phyloP scores from a whole-genome alignment of 2,113 vertebrate genomes.

The Chloroceryle aenea region DNA sequence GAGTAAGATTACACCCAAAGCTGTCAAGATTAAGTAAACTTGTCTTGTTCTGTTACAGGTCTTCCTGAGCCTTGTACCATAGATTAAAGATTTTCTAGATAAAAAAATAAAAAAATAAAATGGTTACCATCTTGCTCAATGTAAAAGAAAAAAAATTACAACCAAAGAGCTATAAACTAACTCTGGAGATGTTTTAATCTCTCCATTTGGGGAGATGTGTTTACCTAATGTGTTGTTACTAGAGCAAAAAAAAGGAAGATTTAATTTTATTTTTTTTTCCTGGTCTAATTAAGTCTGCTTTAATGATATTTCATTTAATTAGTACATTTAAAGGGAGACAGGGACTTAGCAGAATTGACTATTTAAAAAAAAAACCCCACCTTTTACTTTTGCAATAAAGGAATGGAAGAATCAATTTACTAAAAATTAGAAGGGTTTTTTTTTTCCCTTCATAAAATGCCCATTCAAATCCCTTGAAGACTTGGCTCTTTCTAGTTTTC shows the following conservation, averaged over 20 bases:
- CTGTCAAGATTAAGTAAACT: slow-evolving; percentile 91
- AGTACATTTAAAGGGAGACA: slow-evolving; percentile 12
- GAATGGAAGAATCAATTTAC: slow-evolving; percentile 3
- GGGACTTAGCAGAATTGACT: background rate
- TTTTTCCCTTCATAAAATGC: background rate
- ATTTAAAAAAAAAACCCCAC: too few relatives aligned
- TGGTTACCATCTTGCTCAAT: slow-evolving; percentile 77
- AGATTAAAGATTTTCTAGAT: slow-evolving; percentile 84
- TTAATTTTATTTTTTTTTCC: background rate
- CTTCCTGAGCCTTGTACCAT: slow-evolving; percentile 83
- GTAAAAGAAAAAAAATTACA: slow-evolving; percentile 65
- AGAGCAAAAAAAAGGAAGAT: background rate
- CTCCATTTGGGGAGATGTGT: slow-evolving; percentile 36
- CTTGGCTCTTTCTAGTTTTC: background rate
- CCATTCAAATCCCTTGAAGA: slow-evolving; percentile 47
- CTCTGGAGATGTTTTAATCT: slow-evolving; percentile 64
- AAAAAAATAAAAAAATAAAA: slow-evolving; percentile 67
- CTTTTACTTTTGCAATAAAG: slow-evolving; percentile 15
- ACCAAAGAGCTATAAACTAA: slow-evolving; percentile 62
- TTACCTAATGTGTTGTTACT: slow-evolving; percentile 60
- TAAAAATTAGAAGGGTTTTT: slow-evolving; percentile 5
- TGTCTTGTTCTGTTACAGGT: slow-evolving; percentile 86
- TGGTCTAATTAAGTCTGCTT: background rate
- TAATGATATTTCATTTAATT: slow-evolving; percentile 59
- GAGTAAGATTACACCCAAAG: slow-evolving; percentile 86